Percentiles rank a stretch among this genome's conserved stretches.
Conservation (phyloP, 2,797 vertebrate species). For the Aphelocoma californica region DNA sequence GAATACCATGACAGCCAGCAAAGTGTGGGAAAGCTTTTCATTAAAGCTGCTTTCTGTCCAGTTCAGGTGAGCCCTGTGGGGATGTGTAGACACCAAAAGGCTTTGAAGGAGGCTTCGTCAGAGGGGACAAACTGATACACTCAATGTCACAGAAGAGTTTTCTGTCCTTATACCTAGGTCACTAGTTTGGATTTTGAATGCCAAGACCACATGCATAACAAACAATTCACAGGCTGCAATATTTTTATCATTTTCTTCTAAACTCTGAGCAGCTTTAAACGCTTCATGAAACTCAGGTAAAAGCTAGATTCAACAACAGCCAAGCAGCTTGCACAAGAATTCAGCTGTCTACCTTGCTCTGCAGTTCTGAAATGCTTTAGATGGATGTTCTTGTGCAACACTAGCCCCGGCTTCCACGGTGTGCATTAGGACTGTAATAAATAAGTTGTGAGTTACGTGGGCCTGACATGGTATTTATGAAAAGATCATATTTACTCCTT, state of each 20-base stretch:
- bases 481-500: slow-evolving; percentile 44
- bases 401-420: not conserved
- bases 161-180: not conserved
- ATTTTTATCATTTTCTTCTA: not conserved
- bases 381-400: slow-evolving; percentile 22
- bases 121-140: not conserved
- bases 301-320: not conserved
- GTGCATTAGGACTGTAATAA: slow-evolving; percentile 39
- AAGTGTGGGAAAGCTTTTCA: not conserved
- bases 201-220: not conserved
- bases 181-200: not conserved
- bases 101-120: not conserved
- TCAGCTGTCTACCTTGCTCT: not conserved
- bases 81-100: not conserved
- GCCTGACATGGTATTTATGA: slow-evolving; percentile 52
- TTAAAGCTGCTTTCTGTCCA: not conserved
- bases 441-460: not conserved
- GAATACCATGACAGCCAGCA: not conserved
- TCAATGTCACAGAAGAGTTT: not conserved
- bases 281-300: not conserved
- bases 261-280: not conserved
- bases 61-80: not conserved
- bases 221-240: not conserved
- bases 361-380: slow-evolving; percentile 5
- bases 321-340: not conserved